Evolutionary conservation across 2,888 invertebrate species (phyloP), one percentile per base, ranked within the genome.

Genomic region (Platynereis dumerilii): DNA sequence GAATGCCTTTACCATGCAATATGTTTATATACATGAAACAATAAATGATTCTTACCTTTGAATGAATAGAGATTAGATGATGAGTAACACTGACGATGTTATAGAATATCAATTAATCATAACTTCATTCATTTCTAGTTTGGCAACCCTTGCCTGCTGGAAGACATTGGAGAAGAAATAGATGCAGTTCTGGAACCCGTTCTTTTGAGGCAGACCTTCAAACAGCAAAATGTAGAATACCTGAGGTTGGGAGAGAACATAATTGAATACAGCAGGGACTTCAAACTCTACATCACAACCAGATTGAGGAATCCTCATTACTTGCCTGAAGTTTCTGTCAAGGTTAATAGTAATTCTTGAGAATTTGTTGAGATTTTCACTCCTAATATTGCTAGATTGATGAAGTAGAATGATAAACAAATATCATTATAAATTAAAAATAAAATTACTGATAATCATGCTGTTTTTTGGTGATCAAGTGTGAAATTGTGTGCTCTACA

Each of bases 251-350:
- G 93, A 0, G 94, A 95, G 76, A 90, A 90, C 75, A 87, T 92
- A 44, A 85, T 96, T 66, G 93, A 94, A 83, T 96, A 92, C 85
- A 91, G 91, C 80, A 83, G 87, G 62, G 88, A 89, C 76, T 96
- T 96, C 86, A 89, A 93, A 29, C 90, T 83, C 61, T 96, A 95
- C 85, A 91, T 96, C 73, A 95, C 94, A 10, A 94, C 95, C 0
- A 86, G 93, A 69, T 86, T 94, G 68, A 88, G 93, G 77, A 96
- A 96, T 86, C 95, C 95, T 0, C 93, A 94, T 85, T 95, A 94
- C 81, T 85, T 94, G 58, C 95, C 95, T 0, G 95, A 96, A 86
- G 88, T 93, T 28, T 91, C 92, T 39, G 93, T 94, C 56, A 94
- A 94, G 88, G 93, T 92, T 66, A 67, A 65, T 57, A n/a, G 5